Evolutionary conservation across 2,888 invertebrate genomes (phyloP), one percentile per base, ranked within the genome.

Genomic region (Eristalis pertinax): DNA sequence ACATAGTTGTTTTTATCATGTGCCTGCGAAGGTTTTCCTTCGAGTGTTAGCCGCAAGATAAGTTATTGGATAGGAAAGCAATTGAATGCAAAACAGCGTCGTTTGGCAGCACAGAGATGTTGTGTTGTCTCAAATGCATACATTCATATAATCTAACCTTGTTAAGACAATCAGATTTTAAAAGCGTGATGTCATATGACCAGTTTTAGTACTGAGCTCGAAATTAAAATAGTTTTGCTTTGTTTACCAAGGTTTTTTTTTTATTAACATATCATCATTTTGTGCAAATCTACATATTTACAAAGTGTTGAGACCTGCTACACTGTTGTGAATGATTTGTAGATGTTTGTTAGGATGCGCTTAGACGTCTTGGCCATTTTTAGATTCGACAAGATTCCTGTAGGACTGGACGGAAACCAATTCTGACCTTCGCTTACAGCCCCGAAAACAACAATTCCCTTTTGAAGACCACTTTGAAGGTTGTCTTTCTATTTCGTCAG

Each of bases 161-260:
- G 58, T 24, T 60, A 24, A 58, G 35, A 58, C 24, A 69, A 68
- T 68, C n/a, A 43, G 43, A 43, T 43, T 67, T 29, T 26, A n/a
- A 67, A 43, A 43, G 50, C 50, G 50, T 50, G 50, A 50, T 50
- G 50, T 50, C 50, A 50, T 50, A 50, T 19, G n/a, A 50, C 50
- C 50, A 19, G 50, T 50, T 50, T 50, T 7, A 50, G 19, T 50
- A 50, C 50, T 50, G 50, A 50, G 50, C 50, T 50, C 19, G n/a
- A 50, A 50, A 50, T 50, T 50, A 19, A 50, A 50, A 50, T 50
- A 50, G n/a, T 50, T 50, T 5, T 50, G 50, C 50, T 19, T 50
- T 50, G 50, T 50, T 50, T 50, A 50, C 50, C 50, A 50, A 50
- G 50, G 50, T n/a, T 50, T 32, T 50, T 32, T 50, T 19, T 19